Conservation (phyloP, 2,797 vertebrate species). For the Enteromius afrohamiltoni region DNA sequence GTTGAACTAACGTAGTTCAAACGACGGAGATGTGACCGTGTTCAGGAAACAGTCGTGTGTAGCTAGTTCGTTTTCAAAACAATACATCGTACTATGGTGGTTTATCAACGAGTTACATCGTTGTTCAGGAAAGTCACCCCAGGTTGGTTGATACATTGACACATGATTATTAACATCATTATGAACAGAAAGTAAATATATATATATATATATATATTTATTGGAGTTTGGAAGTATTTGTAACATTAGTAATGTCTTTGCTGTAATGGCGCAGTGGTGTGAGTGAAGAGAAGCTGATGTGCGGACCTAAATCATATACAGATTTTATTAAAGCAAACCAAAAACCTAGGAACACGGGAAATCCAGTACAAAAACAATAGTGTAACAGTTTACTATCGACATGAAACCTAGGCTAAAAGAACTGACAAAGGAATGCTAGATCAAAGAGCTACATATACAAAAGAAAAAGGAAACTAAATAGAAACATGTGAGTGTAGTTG, state of each 20-base stretch:
- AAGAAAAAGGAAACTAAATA: not conserved
- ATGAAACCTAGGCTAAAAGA: not conserved
- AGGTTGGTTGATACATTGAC: no score
- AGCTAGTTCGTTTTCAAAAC: no score
- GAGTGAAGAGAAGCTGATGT: not conserved
- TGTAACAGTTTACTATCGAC: not conserved
- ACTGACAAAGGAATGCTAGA: not conserved
- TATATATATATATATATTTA: no score
- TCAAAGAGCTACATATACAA: not conserved
- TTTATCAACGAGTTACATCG: no score
- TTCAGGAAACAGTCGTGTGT: no score
- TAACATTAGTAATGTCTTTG: not conserved
- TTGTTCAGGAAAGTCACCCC: no score
- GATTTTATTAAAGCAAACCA: constrained; percentile 4
- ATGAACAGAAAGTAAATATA: no score
- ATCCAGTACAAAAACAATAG: not conserved
- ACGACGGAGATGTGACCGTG: no score
- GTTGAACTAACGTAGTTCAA: no score
- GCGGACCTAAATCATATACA: not conserved
- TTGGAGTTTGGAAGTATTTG: no score
- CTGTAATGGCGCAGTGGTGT: not conserved
- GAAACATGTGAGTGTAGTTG: not conserved
- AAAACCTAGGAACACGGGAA: not conserved
- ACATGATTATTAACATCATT: no score
- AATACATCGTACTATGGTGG: no score